Base-by-base conservation (phyloP, 2,113 vertebrate genomes). In the Vanacampus margaritifer region DNA sequence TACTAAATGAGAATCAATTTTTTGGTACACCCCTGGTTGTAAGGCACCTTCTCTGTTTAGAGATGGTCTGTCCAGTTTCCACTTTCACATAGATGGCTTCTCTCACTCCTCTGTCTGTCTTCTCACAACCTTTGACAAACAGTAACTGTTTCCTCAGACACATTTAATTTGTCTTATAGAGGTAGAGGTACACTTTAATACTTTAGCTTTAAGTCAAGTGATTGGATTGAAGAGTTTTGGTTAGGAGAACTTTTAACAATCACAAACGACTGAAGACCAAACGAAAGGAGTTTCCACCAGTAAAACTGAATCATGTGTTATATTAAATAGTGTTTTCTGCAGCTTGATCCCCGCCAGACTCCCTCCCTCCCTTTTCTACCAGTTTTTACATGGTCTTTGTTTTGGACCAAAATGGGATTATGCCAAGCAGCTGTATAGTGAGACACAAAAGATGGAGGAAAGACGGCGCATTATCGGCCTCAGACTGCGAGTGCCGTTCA, bases 381-480 rank as follows among this genome's bases (percentile, higher is more conserved):
- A 9, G 26, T 71, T 65, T 75, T 53, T 23, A 14, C 66, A 61
- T 36, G 57, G 45, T 65, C 67, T 70, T 69, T 60, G 64, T 19
- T 68, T 68, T 69, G 67, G 59, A 66, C 53, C 74, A 72, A 69
- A 71, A 6, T 4, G 6, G 48, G 72, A 68, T 74, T 78, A 77
- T 11, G 12, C 65, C 72, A 65, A 78, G 81, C 86, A 86, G 83
- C 82, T 85, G 82, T 86, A 78, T 67, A 68, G 77, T 78, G 74
- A 32, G 57, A 71, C 68, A 82, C 74, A 82, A 84, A 85, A 78
- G 79, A 73, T 66, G 78, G 64, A 67, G 81, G 76, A 71, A 74
- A 82, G 79, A 83, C 75, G 43, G 75, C 63, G 78, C 73, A 71
- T 86, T 84, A 86, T 85, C 73, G 68, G 75, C 80, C 72, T 82